Evolutionary conservation across 2,888 invertebrate genomes (phyloP).

Genomic region (Bellardia pandia): DNA sequence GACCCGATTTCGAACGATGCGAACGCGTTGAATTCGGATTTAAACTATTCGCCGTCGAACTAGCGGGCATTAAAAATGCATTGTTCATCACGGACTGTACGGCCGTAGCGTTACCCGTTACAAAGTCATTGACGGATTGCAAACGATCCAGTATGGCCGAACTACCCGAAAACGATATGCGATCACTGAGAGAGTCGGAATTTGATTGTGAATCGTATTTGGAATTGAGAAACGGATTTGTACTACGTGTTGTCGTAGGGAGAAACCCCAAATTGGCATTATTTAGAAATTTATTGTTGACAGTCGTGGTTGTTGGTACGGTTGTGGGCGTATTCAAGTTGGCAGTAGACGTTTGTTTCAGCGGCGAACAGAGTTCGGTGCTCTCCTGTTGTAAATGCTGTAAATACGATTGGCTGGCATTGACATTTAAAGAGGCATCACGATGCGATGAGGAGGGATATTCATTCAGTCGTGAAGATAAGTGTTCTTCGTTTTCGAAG

Average conservation of each 20-base stretch:
- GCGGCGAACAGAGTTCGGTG: constrained; percentile 80
- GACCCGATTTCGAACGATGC: constrained; percentile 80
- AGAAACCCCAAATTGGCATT: constrained; percentile 72
- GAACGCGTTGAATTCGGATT: constrained; percentile 79
- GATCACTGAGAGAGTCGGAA: constrained; percentile 76
- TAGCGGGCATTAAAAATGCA: constrained; percentile 76
- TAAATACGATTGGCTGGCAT: constrained; percentile 76
- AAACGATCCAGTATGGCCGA: constrained; percentile 78
- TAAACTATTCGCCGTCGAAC: constrained; percentile 64
- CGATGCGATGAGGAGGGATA: constrained; percentile 82
- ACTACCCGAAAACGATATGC: constrained; percentile 79
- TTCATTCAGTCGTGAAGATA: constrained; percentile 81
- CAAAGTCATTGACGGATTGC: constrained; percentile 72
- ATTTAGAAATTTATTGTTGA: constrained; percentile 67
- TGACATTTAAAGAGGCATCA: constrained; percentile 50
- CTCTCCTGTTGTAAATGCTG: constrained; percentile 76
- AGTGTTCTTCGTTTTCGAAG: constrained; percentile 87
- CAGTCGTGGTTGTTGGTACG: constrained; percentile 66
- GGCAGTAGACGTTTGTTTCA: constrained; percentile 74
- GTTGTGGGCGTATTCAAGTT: constrained; percentile 61
- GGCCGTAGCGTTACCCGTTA: constrained; percentile 71
- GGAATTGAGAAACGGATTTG: constrained; percentile 82
- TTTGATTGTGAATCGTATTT: constrained; percentile 80
- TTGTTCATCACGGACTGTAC: constrained; percentile 76
- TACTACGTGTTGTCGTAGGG: constrained; percentile 77